phyloP scores from a whole-genome alignment of 2,797 vertebrate genomes.

The Pachyuromys duprasi region DNA sequence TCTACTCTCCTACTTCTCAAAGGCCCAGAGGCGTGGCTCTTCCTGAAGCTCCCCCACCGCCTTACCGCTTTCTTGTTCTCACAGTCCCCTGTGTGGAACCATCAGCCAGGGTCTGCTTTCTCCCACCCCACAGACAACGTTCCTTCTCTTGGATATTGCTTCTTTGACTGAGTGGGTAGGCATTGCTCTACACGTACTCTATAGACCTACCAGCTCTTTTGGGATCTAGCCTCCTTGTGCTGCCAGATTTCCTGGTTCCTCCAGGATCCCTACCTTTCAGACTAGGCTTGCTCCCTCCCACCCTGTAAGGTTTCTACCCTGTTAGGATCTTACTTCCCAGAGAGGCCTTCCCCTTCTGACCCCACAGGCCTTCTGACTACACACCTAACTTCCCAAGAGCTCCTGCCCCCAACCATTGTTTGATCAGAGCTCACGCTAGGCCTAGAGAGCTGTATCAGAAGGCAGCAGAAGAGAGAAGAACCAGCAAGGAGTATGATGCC shows the following conservation, averaged over 20 bases:
- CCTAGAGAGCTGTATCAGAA: neutral
- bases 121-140: no score
- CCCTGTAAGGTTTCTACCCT: neutral
- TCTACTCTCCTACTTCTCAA: neutral
- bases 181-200: neutral
- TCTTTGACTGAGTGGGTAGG: neutral
- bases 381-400: neutral
- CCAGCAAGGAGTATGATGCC: no score
- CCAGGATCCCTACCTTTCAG: neutral
- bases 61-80: no score
- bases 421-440: no score
- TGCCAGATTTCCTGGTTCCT: neutral
- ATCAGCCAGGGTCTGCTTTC: neutral
- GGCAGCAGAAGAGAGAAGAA: neutral
- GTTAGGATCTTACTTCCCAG: neutral
- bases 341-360: neutral
- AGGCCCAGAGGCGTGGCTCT: neutral
- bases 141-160: neutral
- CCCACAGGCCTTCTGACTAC: neutral
- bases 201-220: neutral
- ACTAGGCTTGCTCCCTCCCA: neutral
- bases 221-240: neutral
- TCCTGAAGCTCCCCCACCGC: neutral
- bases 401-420: neutral
- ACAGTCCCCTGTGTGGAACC: neutral